Percentiles rank a stretch among this genome's conserved stretches.
phyloP scores from a whole-genome alignment of 2,797 vertebrate genomes.

The Lepus townsendii region DNA sequence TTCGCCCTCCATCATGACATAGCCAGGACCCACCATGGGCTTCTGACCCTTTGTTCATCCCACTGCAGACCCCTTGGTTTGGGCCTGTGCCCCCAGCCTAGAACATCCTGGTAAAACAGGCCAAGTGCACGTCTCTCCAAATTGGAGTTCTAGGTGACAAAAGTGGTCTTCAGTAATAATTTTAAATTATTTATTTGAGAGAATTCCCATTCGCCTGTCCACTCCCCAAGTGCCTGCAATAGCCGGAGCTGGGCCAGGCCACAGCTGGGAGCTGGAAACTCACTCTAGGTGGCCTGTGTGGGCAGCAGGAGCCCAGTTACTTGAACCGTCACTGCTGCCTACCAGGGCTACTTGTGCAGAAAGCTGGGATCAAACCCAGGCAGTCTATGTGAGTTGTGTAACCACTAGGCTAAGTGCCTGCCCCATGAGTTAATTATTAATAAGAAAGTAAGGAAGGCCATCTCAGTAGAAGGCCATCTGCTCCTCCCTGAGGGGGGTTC shows the following conservation, averaged over 20 bases:
- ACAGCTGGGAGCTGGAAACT: too few species aligned
- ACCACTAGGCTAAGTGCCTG: too few species aligned
- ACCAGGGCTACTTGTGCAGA: too few species aligned
- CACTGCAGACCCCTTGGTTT: constrained; percentile 19
- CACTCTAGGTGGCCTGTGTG: too few species aligned
- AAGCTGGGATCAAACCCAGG: too few species aligned
- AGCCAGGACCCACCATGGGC: not conserved
- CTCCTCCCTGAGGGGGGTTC: not conserved
- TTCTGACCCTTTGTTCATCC: not conserved
- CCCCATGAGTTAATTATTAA: constrained; percentile 75
- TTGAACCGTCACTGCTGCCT: too few species aligned
- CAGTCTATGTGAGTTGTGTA: too few species aligned
- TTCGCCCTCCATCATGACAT: not conserved
- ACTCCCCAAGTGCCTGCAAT: too few species aligned
- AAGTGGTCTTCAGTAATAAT: constrained; percentile 45
- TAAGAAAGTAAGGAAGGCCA: constrained; percentile 49
- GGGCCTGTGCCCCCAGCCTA: not conserved
- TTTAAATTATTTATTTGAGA: too few species aligned
- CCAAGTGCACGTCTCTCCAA: constrained; percentile 33
- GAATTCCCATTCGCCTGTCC: too few species aligned
- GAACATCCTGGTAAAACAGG: constrained; percentile 36
- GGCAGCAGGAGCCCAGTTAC: too few species aligned
- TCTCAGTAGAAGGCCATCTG: constrained; percentile 74
- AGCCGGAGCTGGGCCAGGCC: too few species aligned
- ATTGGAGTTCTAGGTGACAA: constrained; percentile 57